Evolutionary conservation across 37 sponge, comb jelly and placozoan genomes (phyloP), one percentile per base, ranked within the genome.

Genomic region (Chondrilla cf. caribensis): DNA sequence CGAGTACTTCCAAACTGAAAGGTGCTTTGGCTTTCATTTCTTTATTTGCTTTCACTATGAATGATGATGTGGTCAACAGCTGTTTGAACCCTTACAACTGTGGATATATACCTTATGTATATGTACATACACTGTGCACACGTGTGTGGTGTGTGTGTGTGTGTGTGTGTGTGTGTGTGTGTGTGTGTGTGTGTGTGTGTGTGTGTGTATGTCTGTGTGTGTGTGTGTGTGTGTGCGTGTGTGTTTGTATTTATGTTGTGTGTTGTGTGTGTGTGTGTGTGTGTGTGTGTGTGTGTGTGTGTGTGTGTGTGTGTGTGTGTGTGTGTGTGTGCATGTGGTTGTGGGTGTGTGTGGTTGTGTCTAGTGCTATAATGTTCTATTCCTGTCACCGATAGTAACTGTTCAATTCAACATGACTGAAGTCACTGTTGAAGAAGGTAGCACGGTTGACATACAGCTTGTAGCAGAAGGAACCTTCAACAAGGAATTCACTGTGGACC

Each of bases 81-180:
- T n/a, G n/a, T n/a, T n/a, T n/a, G n/a, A n/a, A 11, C 51, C 9
- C 51, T 6, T 11, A 11, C 51, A 47, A 6, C 9, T 11, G 51
- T 47, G 51, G 6, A 11, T 47, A 11, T 47, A 11, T 47, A 47
- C 9, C 11, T 6, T 47, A 11, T 47, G 51, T 47, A 11, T 47
- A 11, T 47, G 51, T 47, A 11, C n/a, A 57, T 54, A 26, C 44
- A 57, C 44, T 47, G 79, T 54, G 57, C 44, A 57, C 44, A 26
- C 44, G 79, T 78, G 57, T 78, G 79, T 78, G 57, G 79, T 78
- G 57, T 78, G 79, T 78, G 57, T 78, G 79, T 78, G 57, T 78
- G 79, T 78, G 57, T 54, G 79, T 78, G 57, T 78, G 79, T 78
- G 35, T 79, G 80, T 79, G 57, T 78, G 79, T 78, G 54, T 78